phyloP scores from a whole-genome alignment of 2,113 vertebrate species.

The Dromas ardeola region DNA sequence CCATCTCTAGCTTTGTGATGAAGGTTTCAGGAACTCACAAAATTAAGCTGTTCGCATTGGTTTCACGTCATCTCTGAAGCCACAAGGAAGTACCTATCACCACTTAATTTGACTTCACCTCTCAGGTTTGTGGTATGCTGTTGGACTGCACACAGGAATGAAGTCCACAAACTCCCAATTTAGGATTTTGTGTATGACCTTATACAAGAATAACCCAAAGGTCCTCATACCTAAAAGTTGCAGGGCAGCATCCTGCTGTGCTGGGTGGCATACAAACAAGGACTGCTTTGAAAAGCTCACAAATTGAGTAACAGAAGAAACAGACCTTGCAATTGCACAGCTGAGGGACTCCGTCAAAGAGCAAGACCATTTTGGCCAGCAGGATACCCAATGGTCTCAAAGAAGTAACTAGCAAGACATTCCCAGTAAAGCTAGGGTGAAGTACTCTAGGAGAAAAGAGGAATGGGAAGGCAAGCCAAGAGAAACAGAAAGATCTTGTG shows the following conservation, averaged over 20 bases:
- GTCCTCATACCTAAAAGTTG: neutral
- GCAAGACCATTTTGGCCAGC: neutral
- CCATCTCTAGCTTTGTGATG: neutral
- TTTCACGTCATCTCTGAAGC: neutral
- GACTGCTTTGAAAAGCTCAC: neutral
- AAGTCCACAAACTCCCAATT: neutral
- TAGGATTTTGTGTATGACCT: neutral
- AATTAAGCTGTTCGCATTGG: constrained; percentile 12
- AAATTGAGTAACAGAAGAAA: neutral
- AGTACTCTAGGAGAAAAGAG: neutral
- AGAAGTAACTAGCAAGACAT: neutral
- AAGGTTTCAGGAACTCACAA: neutral
- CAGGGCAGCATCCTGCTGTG: neutral
- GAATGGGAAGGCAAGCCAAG: neutral
- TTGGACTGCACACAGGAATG: neutral
- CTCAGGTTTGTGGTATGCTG: neutral
- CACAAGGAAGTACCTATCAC: constrained; percentile 46
- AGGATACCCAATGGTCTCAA: neutral
- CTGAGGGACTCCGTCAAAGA: neutral
- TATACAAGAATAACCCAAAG: neutral
- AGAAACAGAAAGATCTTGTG: neutral
- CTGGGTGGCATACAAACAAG: neutral
- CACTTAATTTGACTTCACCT: neutral
- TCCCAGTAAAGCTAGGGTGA: neutral
- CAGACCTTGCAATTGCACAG: neutral